Evolutionary conservation across 30 jellyfish, hydroid and myxozoan genomes (phyloP), one percentile per base, ranked within the genome.

Genomic region (Mastigias papua): DNA sequence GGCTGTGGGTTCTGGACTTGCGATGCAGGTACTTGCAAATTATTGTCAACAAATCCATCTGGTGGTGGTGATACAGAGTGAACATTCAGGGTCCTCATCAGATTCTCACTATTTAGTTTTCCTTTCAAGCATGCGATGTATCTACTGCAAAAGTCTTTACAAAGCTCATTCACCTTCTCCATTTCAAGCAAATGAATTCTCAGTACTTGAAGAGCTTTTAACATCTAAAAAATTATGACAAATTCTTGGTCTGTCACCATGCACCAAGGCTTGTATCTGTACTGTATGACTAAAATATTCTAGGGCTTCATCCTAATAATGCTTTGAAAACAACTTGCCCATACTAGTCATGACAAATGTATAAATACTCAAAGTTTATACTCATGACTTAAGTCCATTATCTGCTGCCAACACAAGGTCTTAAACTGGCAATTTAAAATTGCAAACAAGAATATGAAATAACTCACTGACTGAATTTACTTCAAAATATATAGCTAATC

Each of bases 61-160:
- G 96, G 96, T 0, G 96, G 68, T 0, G 99, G 99, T 31, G 99
- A 96, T 16, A 84, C 92, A 19, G 86, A 81, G 30, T 81, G 86
- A 4, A 95, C 90, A 57, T 95, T 96, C 76, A 95, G 54, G 21
- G 99, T 95, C 84, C 98, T 79, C 99, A 95, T 95, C 35, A 95
- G 89, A 66, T 95, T 95, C 78, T 95, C 99, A 80, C 99, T 95
- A 88, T 90, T 95, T 82, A 95, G 80, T 61, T 95, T 95, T 8
- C 96, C 99, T 65, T 84, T 82, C 88, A 95, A 50, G 64, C 99
- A 95, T 23, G 99, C 97, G 65, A 95, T 95, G 66, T 95, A 95
- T 58, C 99, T 63, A 70, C 93, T 89, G 74, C 99, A 95, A 79
- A 95, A 95, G 71, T 95, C 99, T 68, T 95, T 95, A 87, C 99